Evolutionary conservation across 2,797 vertebrate species (phyloP).

Genomic region (Danionella dracula): DNA sequence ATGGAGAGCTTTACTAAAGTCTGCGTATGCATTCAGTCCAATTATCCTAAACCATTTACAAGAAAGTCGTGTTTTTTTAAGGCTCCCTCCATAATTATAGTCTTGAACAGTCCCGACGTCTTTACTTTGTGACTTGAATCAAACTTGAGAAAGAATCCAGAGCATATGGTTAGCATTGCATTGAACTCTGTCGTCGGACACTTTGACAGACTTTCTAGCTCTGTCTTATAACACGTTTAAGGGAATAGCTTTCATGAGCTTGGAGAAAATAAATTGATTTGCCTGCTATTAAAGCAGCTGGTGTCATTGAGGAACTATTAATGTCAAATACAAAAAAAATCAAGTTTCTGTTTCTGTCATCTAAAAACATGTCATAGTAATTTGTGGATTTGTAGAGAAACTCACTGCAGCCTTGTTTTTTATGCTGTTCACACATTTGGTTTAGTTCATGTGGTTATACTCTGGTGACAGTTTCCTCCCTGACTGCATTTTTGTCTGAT

Average conservation of each 20-base stretch:
- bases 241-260: conserved; percentile 22
- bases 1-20: not conserved
- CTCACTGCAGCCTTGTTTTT: conserved; percentile 12
- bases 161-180: conserved; percentile 36
- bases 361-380: conserved; percentile 18
- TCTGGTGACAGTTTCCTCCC: conserved; percentile 8
- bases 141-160: conserved; percentile 1
- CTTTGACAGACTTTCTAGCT: conserved; percentile 19
- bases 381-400: conserved; percentile 24
- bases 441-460: not conserved
- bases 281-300: conserved; percentile 14
- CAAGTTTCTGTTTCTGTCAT: conserved; percentile 27
- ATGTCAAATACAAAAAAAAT: too few relatives aligned
- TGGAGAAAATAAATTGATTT: not conserved
- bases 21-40: conserved; percentile 1
- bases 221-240: not conserved
- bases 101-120: conserved; percentile 17
- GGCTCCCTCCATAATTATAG: conserved; percentile 23
- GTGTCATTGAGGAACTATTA: conserved; percentile 13
- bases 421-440: not conserved
- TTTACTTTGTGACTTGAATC: conserved; percentile 30
- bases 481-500: not conserved
- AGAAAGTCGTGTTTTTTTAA: conserved; percentile 41
- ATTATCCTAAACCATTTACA: conserved; percentile 31
- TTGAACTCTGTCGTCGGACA: conserved; percentile 23